Conservation (phyloP, 53 echinoderm and acorn worm species). For the Paracentrotus lividus region DNA sequence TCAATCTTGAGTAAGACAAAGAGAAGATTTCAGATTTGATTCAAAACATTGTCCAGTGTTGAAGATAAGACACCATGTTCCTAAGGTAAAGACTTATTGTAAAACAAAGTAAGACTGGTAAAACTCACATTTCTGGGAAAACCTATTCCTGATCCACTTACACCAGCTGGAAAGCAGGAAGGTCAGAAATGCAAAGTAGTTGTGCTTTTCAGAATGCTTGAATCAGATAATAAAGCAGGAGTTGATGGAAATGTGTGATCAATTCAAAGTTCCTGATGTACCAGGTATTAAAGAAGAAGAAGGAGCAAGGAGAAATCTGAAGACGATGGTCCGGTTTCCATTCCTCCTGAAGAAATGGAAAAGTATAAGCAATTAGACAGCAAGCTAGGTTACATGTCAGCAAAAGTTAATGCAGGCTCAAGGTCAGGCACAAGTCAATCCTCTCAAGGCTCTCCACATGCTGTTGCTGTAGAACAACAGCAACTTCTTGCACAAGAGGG, state of each 20-base stretch:
- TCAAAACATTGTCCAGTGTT: conserved; percentile 82
- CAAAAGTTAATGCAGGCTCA: conserved; percentile 96
- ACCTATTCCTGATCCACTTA: conserved; percentile 74
- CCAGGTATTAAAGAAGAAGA: conserved; percentile 75
- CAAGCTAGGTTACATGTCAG: conserved; percentile 96
- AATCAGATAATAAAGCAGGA: conserved; percentile 32
- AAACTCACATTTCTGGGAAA: conserved; percentile 81
- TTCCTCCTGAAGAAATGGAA: conserved; percentile 98
- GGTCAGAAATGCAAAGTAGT: conserved; percentile 33
- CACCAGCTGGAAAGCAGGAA: conserved; percentile 51
- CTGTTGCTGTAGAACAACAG: conserved; percentile 45
- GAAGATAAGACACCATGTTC: conserved; percentile 89
- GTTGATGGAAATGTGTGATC: conserved; percentile 60
- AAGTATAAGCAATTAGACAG: conserved; percentile 96
- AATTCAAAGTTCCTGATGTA: conserved; percentile 78
- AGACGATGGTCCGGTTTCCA: conserved; percentile 80
- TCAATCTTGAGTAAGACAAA: conserved; percentile 79
- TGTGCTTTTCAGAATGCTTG: conserved; percentile 57
- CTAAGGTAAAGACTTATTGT: conserved; percentile 90
- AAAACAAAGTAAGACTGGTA: conserved; percentile 82
- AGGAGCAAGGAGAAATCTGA: conserved; percentile 69
- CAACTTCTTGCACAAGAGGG: conserved; percentile 48
- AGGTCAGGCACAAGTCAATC: conserved; percentile 68
- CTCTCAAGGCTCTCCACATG: conserved; percentile 21
- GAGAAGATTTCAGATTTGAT: conserved; percentile 92